Base-by-base conservation (phyloP, 2,797 vertebrate species). In the Hoplostethus mediterraneus region DNA sequence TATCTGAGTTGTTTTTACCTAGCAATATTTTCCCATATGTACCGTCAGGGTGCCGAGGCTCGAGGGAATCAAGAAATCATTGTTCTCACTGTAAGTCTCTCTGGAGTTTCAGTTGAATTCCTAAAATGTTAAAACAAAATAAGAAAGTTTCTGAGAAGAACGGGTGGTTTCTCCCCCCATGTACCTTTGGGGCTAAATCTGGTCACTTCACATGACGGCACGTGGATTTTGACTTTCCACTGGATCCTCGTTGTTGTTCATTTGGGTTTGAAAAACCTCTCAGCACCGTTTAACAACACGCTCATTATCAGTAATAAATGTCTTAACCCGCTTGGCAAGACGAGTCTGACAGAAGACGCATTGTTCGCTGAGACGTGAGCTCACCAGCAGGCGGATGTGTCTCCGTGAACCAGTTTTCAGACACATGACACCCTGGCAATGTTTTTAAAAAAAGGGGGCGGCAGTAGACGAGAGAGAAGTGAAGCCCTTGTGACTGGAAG, bases 351-450 rank as follows among this genome's bases (percentile, higher is more conserved):
- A 91, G 87, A 66, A 49, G 63, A 66, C n/a, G 16, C 54, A 67
- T 60, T 90, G 81, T 88, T 44, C 55, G 25, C 21, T 12, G 49
- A 88, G 83, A 82, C 75, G 47, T 83, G 82, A 86, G 73, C 83
- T 86, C 85, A 82, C 48, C 28, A 36, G 56, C 47, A 36, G 48
- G 36, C 56, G 51, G 40, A 38, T 80, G 79, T 60, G 69, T 70
- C 65, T 73, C 64, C 38, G 57, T 28, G 4, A 86, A 88, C 86
- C 52, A 61, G 81, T 89, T 89, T 73, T 72, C 60, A 73, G 75
- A 71, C 84, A 86, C 54, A 59, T 40, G 62, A 85, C 72, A 75
- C 67, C 60, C 58, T 3, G 36, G 59, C 45, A 59, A 25, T 58
- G 62, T 56, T 59, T 40, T 71, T 4, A 12, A 44, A 73, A 57